Base-by-base conservation (phyloP, 2,113 vertebrate genomes). In the Gasterosteus nipponicus region DNA sequence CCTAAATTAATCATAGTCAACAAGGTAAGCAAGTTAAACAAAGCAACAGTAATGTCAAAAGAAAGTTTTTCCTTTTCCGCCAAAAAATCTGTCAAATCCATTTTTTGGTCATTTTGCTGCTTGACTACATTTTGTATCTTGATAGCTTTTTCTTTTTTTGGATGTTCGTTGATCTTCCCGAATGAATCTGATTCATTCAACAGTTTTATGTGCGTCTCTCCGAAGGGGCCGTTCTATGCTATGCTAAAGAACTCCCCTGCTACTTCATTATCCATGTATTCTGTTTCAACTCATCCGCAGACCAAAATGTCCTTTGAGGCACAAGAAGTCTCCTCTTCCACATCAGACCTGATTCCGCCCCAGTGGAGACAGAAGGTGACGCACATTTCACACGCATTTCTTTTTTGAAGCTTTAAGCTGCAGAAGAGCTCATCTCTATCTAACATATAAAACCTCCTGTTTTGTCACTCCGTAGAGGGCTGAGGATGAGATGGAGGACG, bases 281-380 rank as follows among this genome's bases (percentile, higher is more conserved):
- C 14, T 69, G 4, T 69, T 53, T 60, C 14, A 35, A 1, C 60
- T 53, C 10, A 19, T 77, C 74, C 29, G 44, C 89, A 95, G 95
- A 93, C 85, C 7, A 94, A 82, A 73, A 78, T 85, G 63, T 94
- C 93, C 33, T 95, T 93, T 39, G 93, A 95, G 74, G 94, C 93
- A 7, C 93, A 94, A 59, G 94, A 93, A 80, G 91, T 95, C 60
- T 78, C 81, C 1, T 85, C 91, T 46, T 77, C 90, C 1, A 73
- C 81, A 26, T 84, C 84, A 47, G 78, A 33, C 60, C 85, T 39
- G 54, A 49, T 35, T 79, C 85, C 82, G 62, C 83, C 87, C 59
- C 88, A 81, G 39, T 90, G 86, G 88, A 91, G 82, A 83, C 86
- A 87, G 7, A 92, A 91, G 92, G 94, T 94, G 84, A 78, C 0